Percentiles rank a stretch among this genome's conserved stretches.
phyloP scores from a whole-genome alignment of 2,888 invertebrate species.

The Globia sparganii region DNA sequence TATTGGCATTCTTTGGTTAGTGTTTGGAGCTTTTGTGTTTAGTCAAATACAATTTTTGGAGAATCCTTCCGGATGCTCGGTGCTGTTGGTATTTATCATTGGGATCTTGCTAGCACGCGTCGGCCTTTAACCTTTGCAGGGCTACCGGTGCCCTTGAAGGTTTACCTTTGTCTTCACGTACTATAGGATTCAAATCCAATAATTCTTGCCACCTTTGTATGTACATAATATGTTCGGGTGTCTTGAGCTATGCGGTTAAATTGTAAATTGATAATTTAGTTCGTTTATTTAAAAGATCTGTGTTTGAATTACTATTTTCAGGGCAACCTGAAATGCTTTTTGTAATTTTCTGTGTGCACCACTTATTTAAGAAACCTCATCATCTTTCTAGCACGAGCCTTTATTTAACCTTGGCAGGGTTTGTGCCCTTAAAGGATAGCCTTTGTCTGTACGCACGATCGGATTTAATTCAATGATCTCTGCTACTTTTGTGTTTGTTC shows the following conservation, averaged over 20 bases:
- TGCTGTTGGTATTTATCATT: neutral
- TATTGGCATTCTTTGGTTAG: neutral
- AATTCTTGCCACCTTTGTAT: constrained; percentile 19
- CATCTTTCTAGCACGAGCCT: neutral
- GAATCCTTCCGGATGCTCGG: neutral
- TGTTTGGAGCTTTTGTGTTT: neutral
- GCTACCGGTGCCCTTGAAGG: constrained; percentile 60
- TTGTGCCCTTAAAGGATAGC: constrained; percentile 23
- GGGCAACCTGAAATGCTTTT: neutral
- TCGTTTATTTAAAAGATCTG: neutral
- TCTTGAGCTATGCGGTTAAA: constrained; percentile 26
- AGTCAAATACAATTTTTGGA: neutral
- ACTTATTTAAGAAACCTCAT: neutral
- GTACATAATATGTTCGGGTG: constrained; percentile 46
- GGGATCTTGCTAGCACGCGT: constrained; percentile 29
- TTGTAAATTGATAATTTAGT: neutral
- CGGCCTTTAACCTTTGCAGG: constrained; percentile 74
- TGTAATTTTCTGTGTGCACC: neutral
- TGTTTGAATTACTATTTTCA: neutral
- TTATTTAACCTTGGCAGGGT: constrained; percentile 28
- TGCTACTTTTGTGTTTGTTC: constrained; percentile 42
- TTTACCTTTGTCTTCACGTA: constrained; percentile 67
- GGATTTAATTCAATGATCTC: constrained; percentile 43
- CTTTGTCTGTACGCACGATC: constrained; percentile 69
- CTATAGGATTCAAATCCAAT: constrained; percentile 32